Evolutionary conservation across 2,888 invertebrate genomes (phyloP).

Genomic region (Acrobasis suavella): DNA sequence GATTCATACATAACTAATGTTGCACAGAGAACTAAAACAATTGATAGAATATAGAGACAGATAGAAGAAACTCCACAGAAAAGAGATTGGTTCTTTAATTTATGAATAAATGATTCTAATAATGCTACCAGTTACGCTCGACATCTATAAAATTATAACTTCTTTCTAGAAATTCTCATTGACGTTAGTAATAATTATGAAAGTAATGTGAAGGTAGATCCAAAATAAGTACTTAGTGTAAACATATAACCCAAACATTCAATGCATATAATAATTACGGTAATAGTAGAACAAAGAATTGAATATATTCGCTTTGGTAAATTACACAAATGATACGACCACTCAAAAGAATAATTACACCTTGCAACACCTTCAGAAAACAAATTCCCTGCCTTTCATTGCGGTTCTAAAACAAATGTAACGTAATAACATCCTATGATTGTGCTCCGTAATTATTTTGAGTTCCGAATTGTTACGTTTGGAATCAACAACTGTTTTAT

Average conservation of each 20-base stretch:
- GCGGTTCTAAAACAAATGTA: slow-evolving; percentile 61
- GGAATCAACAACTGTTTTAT: slow-evolving; percentile 68
- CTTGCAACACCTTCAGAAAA: slow-evolving; percentile 50
- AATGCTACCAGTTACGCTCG: too few relatives aligned
- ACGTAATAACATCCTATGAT: slow-evolving; percentile 57
- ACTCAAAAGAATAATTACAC: slow-evolving; percentile 41
- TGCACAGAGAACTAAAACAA: too few relatives aligned
- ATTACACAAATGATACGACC: slow-evolving; percentile 32
- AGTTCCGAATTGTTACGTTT: slow-evolving; percentile 56
- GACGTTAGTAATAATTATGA: too few relatives aligned
- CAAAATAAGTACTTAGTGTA: neutral
- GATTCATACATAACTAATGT: too few relatives aligned
- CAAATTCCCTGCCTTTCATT: slow-evolving; percentile 49
- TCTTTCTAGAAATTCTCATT: too few relatives aligned
- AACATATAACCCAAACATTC: slow-evolving; percentile 22
- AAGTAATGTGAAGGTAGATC: neutral
- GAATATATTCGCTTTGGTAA: slow-evolving; percentile 23
- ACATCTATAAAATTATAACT: too few relatives aligned
- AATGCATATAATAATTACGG: slow-evolving; percentile 19
- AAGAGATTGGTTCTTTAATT: too few relatives aligned
- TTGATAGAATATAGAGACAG: too few relatives aligned
- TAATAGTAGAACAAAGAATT: slow-evolving; percentile 24
- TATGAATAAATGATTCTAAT: too few relatives aligned
- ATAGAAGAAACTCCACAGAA: too few relatives aligned
- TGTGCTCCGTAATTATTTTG: slow-evolving; percentile 58